Evolutionary conservation across 53 echinoderm and acorn worm species (phyloP), one percentile per base, ranked within the genome.

Genomic region (Henricia sp.): DNA sequence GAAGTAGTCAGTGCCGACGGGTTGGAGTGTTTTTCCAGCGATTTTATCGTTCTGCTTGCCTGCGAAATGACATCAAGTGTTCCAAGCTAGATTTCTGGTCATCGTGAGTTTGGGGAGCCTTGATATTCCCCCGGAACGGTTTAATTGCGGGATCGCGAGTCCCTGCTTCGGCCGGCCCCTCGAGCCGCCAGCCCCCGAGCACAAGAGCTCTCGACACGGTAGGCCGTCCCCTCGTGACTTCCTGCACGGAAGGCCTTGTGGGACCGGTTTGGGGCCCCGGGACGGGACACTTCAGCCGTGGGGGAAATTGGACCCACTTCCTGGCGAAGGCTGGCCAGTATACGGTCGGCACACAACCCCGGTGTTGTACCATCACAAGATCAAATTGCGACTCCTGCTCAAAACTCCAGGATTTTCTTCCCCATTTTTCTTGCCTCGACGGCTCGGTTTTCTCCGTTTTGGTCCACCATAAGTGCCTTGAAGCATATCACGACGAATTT

Each of bases 21-120:
- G 25, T n/a, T n/a, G 54, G 76, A 80, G 80, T 80, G 80, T 80
- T 80, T 80, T 80, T 80, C 33, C 80, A 80, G 50, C 80, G 80
- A 80, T 80, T 80, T 80, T 80, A 64, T 80, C 80, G 80, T 80
- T 80, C 80, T 64, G 80, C 80, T 80, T 80, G 64, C 80, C 64
- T 80, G 80, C 46, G 70, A 70, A 70, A 28, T 43, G 70, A 46
- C 62, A 63, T 64, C 62, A 64, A 63, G 63, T 33, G n/a, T 27
- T 6, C n/a, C n/a, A 37, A 43, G 46, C 44, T 10, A 50, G 50
- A 30, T 32, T 21, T 52, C 17, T 54, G 73, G 57, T 32, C 63
- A 80, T 62, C 62, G 62, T 57, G 29, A 34, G 48, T 80, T 27
- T 50, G 64, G 63, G 46, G 32, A 48, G 46, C 50, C n/a, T n/a